Evolutionary conservation across 2,113 vertebrate genomes (phyloP).

Genomic region (Mixornis gularis): DNA sequence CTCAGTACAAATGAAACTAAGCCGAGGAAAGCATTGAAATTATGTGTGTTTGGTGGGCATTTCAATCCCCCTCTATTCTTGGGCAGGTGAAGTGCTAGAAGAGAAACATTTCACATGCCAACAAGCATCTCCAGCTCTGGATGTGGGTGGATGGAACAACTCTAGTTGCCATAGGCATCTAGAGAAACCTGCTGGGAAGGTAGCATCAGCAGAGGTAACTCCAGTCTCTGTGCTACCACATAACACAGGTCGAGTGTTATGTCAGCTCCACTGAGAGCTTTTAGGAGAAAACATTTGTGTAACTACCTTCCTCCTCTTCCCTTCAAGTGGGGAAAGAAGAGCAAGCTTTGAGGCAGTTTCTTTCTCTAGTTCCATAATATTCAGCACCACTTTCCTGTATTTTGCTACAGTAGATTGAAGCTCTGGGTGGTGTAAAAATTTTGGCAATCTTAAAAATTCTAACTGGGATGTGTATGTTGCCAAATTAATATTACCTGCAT

Average conservation of each 20-base stretch:
- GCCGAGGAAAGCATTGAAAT: background rate
- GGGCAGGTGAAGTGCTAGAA: background rate
- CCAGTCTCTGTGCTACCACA: background rate
- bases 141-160: background rate
- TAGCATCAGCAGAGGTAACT: background rate
- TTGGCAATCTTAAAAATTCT: background rate
- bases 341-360: background rate
- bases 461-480: background rate
- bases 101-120: background rate
- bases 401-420: background rate
- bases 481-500: conserved; percentile 77
- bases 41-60: background rate
- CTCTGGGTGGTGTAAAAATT: background rate
- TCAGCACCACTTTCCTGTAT: background rate
- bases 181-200: background rate
- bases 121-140: background rate
- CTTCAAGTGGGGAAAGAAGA: background rate
- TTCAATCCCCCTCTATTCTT: background rate
- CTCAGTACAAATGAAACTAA: background rate
- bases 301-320: background rate
- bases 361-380: background rate
- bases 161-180: background rate
- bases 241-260: fast-evolving
- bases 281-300: background rate
- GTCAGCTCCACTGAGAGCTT: background rate